These are phyloP conservation scores for Pelagia noctiluca DNA, from an alignment of 30 jellyfish, hydroid and myxozoan species.

Conservation along the genomic window DNA sequence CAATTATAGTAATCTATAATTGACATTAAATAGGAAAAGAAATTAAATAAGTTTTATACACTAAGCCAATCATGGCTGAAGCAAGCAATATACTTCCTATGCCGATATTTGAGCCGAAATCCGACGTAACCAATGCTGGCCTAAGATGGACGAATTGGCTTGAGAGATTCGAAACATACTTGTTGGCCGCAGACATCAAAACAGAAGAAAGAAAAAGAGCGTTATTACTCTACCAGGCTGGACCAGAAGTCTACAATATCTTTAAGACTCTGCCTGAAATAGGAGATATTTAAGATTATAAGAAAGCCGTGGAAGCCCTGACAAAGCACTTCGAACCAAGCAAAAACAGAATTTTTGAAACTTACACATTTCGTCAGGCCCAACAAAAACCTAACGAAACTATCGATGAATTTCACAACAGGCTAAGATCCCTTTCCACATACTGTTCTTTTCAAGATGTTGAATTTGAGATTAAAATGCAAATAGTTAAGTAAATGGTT, in stretches of 20 bases:
- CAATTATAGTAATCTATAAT: no score
- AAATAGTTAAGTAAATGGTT: slow-evolving; percentile 23
- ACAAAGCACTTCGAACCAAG: no score
- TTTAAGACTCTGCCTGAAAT: slow-evolving; percentile 44
- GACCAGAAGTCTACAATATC: slow-evolving; percentile 49
- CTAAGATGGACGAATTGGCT: slow-evolving; percentile 49
- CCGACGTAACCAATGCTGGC: slow-evolving; percentile 46
- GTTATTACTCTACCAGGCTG: slow-evolving; percentile 51
- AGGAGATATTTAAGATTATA: slow-evolving; percentile 42
- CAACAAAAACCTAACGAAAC: slow-evolving; percentile 47
- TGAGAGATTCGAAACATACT: slow-evolving; percentile 58
- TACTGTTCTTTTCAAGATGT: slow-evolving; percentile 34
- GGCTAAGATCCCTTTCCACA: slow-evolving; percentile 57
- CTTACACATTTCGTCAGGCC: slow-evolving; percentile 40
- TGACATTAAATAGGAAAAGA: no score
- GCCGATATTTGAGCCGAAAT: slow-evolving; percentile 58
- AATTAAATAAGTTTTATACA: no score
- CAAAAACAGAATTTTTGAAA: slow-evolving; percentile 31
- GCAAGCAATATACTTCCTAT: no score
- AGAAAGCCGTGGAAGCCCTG: slow-evolving; percentile 62
- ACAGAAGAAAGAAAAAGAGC: slow-evolving; percentile 47
- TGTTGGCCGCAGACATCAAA: slow-evolving; percentile 53
- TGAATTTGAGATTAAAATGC: slow-evolving; percentile 59
- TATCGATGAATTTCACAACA: no score
- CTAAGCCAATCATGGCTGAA: no score